Evolutionary conservation across 2,113 vertebrate genomes (phyloP).

Genomic region (Fregetta grallaria): DNA sequence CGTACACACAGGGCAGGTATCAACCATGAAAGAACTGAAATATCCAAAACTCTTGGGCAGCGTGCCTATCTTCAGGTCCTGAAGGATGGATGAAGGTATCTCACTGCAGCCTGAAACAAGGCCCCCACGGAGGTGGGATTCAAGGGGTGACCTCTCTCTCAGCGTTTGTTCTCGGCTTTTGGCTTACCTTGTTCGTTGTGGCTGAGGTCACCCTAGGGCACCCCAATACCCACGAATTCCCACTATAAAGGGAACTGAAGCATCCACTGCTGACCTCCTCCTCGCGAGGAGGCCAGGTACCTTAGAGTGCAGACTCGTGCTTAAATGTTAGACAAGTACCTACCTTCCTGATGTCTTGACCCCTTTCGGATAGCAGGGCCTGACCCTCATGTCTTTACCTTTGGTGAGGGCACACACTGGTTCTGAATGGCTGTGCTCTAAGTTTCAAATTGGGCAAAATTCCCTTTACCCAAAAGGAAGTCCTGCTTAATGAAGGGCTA

Average conservation of each 20-base stretch:
- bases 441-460: background rate
- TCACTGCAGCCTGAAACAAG: background rate
- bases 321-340: background rate
- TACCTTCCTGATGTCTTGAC: background rate
- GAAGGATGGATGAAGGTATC: background rate
- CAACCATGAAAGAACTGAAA: background rate
- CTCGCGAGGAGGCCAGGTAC: background rate
- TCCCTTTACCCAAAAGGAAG: background rate
- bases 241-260: background rate
- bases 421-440: background rate
- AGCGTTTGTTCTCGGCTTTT: background rate
- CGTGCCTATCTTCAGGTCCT: background rate
- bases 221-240: background rate
- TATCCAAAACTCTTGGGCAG: background rate
- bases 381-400: background rate
- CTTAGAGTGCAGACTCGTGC: background rate
- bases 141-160: background rate
- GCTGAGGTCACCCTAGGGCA: background rate
- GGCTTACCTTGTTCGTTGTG: background rate
- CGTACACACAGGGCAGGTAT: background rate
- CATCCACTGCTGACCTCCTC: accelerated
- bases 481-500: background rate
- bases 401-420: background rate
- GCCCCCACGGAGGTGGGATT: background rate
- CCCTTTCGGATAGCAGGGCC: background rate